A percentile compares a stretch with the other conserved stretches of the same genome.
Conservation (phyloP, 92 coral and sea anemone genomes). For the Heteractis magnifica region DNA sequence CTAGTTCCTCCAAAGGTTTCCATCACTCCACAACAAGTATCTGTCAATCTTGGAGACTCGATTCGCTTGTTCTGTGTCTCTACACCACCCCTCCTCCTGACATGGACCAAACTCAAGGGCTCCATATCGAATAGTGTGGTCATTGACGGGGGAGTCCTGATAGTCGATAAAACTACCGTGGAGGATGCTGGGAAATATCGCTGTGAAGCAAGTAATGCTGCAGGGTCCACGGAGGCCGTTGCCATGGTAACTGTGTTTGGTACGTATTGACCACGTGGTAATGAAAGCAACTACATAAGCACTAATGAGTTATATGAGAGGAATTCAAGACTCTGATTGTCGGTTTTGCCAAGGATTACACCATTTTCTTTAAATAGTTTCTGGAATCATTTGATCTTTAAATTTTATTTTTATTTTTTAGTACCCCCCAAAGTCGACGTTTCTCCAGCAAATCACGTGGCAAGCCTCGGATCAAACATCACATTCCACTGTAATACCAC, state of each 20-base stretch:
- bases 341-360: too few species aligned
- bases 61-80: constrained; percentile 59
- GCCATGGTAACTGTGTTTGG: constrained; percentile 74
- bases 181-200: constrained; percentile 79
- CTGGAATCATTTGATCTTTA: not conserved
- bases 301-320: not conserved
- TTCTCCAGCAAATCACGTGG: constrained; percentile 52
- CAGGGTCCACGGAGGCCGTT: constrained; percentile 68
- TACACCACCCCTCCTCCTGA: constrained; percentile 57
- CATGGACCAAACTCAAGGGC: constrained; percentile 72
- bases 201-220: constrained; percentile 67
- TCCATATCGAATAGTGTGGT: constrained; percentile 42
- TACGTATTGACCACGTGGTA: constrained; percentile 22
- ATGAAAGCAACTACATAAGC: not conserved
- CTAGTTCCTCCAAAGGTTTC: constrained; percentile 65
- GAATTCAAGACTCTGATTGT: too few species aligned
- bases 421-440: constrained; percentile 61
- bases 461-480: constrained; percentile 56
- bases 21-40: constrained; percentile 56
- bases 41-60: constrained; percentile 54
- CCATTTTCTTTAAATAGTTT: not conserved
- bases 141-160: constrained; percentile 38
- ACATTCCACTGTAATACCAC: constrained; percentile 74
- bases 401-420: constrained; percentile 9
- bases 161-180: constrained; percentile 40